Evolutionary conservation across 2,797 vertebrate species (phyloP).

Genomic region (Simalia tracyae): DNA sequence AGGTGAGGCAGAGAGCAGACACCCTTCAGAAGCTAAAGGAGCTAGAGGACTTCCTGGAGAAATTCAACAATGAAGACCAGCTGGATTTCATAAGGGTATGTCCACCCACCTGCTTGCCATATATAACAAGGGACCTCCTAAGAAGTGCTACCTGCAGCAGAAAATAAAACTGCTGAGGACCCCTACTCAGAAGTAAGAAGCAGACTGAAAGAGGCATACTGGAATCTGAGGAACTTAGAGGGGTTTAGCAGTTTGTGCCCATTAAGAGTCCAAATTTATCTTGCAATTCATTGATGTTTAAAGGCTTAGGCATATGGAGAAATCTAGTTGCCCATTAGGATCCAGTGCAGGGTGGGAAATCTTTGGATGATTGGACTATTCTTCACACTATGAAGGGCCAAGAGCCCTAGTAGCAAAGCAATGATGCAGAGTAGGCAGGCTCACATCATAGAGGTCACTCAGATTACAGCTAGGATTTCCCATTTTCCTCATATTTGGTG

Average conservation of each 20-base stretch:
- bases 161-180: not conserved
- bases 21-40: constrained; percentile 72
- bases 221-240: not conserved
- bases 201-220: not conserved
- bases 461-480: not conserved
- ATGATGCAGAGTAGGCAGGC: not conserved
- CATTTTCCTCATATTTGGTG: not conserved
- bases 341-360: not conserved
- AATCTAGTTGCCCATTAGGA: not conserved
- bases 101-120: not conserved
- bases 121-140: not conserved
- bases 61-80: constrained; percentile 75
- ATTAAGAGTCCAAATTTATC: not conserved
- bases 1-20: constrained; percentile 76
- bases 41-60: constrained; percentile 72
- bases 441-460: not conserved
- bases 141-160: not conserved
- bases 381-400: not conserved
- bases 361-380: not conserved
- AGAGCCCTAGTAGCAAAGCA: not conserved
- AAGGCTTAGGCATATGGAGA: not conserved
- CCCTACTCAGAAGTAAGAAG: not conserved
- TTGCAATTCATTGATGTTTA: not conserved
- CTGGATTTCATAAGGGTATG: constrained; percentile 82
- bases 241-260: not conserved